These are phyloP conservation scores for Tryphoninae sp. DNA, from an alignment of 2,888 invertebrate species.

Conservation along the genomic window DNA sequence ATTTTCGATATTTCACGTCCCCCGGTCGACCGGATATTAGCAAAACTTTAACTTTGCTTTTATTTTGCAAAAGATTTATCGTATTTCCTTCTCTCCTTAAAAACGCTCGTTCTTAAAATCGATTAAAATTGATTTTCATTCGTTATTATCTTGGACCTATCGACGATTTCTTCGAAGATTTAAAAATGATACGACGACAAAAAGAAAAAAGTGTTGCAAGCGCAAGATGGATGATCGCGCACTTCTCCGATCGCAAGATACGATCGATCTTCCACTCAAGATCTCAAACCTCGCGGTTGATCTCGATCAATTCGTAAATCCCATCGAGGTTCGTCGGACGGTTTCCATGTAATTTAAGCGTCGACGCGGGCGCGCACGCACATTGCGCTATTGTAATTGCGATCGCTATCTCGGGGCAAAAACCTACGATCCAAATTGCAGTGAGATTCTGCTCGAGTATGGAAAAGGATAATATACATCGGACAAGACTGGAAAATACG, in stretches of 20 bases:
- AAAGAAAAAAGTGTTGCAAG: too few relatives aligned
- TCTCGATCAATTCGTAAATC: conserved; percentile 4
- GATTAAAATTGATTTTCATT: too few relatives aligned
- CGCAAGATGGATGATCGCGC: too few relatives aligned
- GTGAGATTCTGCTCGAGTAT: not conserved
- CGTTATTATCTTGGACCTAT: too few relatives aligned
- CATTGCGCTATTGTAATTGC: conserved; percentile 34
- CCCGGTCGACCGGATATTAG: too few relatives aligned
- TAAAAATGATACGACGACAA: too few relatives aligned
- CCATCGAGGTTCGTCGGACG: not conserved
- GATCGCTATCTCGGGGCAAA: conserved; percentile 42
- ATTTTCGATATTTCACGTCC: too few relatives aligned
- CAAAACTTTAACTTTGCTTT: too few relatives aligned
- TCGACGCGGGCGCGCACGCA: conserved; percentile 23
- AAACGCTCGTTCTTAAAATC: too few relatives aligned
- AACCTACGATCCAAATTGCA: conserved; percentile 38
- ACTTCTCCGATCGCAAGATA: not conserved
- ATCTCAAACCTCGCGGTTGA: not conserved
- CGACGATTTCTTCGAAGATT: too few relatives aligned
- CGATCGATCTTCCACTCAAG: not conserved
- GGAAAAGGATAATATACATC: conserved; percentile 19
- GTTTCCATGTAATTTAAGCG: conserved; percentile 28
- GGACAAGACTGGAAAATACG: conserved; percentile 3
- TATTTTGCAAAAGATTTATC: too few relatives aligned
- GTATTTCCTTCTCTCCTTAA: too few relatives aligned